These are phyloP conservation scores for Cavia aperea DNA, from an alignment of 2,113 vertebrate genomes.

Conservation along the genomic window DNA sequence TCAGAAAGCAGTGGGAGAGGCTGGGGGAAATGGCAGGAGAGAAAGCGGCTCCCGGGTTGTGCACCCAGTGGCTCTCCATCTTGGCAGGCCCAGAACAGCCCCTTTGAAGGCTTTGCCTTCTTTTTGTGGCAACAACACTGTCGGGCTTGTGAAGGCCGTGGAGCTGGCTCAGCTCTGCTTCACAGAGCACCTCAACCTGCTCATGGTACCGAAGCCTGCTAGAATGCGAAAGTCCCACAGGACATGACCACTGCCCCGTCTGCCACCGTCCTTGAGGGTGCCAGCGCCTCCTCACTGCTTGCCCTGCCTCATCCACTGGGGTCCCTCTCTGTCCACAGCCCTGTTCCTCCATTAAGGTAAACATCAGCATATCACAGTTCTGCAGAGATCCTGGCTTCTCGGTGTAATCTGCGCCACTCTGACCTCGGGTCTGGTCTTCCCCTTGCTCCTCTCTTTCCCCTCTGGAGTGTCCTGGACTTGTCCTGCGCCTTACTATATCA, in stretches of 20 bases:
- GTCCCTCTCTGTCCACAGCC: neutral
- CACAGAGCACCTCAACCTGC: neutral
- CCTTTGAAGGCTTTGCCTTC: neutral
- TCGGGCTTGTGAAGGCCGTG: neutral
- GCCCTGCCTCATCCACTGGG: too few species aligned
- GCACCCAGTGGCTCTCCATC: accelerated
- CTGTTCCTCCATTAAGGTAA: too few species aligned
- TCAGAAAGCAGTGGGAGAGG: accelerated
- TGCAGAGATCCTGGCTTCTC: neutral
- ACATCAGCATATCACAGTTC: too few species aligned
- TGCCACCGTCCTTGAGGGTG: accelerated
- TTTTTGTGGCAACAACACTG: accelerated
- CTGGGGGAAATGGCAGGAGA: neutral
- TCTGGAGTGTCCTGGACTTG: neutral
- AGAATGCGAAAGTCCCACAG: neutral
- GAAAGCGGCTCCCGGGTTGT: too few species aligned
- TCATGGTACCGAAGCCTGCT: neutral
- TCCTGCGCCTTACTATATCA: neutral
- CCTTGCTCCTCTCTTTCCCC: neutral
- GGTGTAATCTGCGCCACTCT: neutral
- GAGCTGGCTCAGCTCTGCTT: too few species aligned
- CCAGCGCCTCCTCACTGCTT: neutral
- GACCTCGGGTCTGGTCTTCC: neutral
- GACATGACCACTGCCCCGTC: neutral
- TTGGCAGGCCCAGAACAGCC: accelerated